These are phyloP conservation scores for Cataglyphis altisquamis DNA, from an alignment of 2,888 invertebrate genomes.

Conservation along the genomic window DNA sequence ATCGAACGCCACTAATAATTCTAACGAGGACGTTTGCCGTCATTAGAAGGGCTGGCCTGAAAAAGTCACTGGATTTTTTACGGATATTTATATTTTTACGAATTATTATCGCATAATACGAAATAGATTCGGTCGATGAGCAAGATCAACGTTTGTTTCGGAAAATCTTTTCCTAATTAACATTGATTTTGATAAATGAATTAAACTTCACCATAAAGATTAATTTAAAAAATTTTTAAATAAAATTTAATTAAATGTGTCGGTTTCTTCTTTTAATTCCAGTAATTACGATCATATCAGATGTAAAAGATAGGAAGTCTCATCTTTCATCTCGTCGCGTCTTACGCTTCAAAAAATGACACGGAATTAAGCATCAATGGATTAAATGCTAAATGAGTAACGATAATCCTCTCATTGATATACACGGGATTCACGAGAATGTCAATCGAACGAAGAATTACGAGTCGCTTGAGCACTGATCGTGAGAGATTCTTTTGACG, in stretches of 20 bases:
- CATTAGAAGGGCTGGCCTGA: conserved; percentile 61
- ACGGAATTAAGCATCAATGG: background rate
- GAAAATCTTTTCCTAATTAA: conserved; percentile 63
- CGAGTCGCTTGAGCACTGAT: background rate
- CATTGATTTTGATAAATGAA: conserved; percentile 72
- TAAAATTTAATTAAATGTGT: conserved; percentile 62
- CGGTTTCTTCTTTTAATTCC: conserved; percentile 26
- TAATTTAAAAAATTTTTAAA: conserved; percentile 52
- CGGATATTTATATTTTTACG: conserved; percentile 2
- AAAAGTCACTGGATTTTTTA: conserved; percentile 64
- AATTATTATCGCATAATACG: conserved; percentile 1
- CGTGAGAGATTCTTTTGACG: conserved; percentile 16
- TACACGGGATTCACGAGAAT: background rate
- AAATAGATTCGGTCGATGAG: conserved; percentile 18
- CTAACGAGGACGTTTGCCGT: conserved; percentile 55
- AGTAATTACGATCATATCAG: background rate
- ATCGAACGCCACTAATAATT: conserved; percentile 69
- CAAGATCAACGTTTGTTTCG: conserved; percentile 45
- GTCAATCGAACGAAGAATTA: conserved; percentile 6
- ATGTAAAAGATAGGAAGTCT: background rate
- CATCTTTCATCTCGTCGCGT: background rate
- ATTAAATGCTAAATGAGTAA: background rate
- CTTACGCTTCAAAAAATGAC: background rate
- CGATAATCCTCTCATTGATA: background rate
- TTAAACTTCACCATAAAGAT: conserved; percentile 63